These are phyloP conservation scores for Anoplophora glabripennis DNA, from an alignment of 1,140 invertebrate genomes.

Conservation along the genomic window DNA sequence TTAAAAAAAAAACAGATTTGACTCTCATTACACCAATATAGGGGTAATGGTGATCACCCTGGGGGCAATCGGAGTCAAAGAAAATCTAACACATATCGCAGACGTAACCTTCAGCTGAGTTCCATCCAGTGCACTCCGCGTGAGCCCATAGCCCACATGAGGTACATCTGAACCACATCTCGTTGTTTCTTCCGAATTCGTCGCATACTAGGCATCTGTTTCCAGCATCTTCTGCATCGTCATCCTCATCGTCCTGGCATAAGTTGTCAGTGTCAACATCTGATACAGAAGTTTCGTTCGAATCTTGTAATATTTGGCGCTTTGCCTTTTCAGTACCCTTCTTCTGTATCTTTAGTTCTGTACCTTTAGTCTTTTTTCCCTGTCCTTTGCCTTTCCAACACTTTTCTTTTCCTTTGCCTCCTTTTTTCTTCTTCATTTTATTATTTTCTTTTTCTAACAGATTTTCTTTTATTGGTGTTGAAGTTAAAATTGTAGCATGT, in stretches of 20 bases:
- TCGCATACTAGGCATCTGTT: no score
- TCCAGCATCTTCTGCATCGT: slow-evolving; percentile 33
- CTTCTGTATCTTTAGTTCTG: slow-evolving; percentile 8
- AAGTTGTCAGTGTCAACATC: slow-evolving; percentile 30
- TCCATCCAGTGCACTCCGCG: slow-evolving; percentile 36
- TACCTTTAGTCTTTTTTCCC: slow-evolving; percentile 3
- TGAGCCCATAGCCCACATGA: no score
- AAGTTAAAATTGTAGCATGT: no score
- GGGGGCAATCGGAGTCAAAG: neutral
- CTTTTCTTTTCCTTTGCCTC: neutral
- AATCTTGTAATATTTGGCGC: slow-evolving; percentile 7
- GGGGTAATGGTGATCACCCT: slow-evolving; percentile 13
- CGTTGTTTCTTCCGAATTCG: no score
- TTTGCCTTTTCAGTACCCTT: slow-evolving; percentile 8
- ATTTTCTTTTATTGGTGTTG: no score
- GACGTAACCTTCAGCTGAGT: slow-evolving; percentile 35
- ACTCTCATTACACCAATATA: neutral
- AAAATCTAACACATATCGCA: slow-evolving; percentile 32
- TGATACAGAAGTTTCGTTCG: slow-evolving; percentile 21
- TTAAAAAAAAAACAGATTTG: slow-evolving; percentile 1
- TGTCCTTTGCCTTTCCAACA: neutral
- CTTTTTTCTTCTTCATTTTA: neutral
- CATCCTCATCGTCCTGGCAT: slow-evolving; percentile 36
- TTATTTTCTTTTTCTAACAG: no score
- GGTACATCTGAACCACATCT: no score